Percentiles rank a stretch among this genome's conserved stretches.
Conservation (phyloP, 2,888 invertebrate genomes). For the Drosophila helvetica region DNA sequence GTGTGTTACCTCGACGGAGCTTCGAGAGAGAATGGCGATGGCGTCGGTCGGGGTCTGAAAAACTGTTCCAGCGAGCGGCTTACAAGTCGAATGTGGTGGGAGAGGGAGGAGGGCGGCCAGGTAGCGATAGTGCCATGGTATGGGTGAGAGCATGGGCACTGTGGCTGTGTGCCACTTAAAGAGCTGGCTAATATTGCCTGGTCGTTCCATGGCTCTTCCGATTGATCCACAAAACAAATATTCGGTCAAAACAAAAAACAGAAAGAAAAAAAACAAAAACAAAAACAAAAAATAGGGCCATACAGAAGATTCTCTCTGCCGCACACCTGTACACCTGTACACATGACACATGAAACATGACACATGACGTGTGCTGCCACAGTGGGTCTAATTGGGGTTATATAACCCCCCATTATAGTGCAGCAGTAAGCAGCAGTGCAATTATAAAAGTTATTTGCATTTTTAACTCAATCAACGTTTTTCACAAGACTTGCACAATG, state of each 20-base stretch:
- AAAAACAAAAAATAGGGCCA: conserved; percentile 18
- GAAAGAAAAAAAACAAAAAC: conserved; percentile 22
- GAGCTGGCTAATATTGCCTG: conserved; percentile 49
- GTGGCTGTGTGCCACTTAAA: conserved; percentile 29
- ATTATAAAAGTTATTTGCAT: conserved; percentile 36
- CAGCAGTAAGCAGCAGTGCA: conserved; percentile 19
- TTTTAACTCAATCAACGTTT: conserved; percentile 26
- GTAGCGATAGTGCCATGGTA: not conserved
- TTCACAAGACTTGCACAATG: conserved; percentile 15
- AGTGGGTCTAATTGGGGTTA: conserved; percentile 54
- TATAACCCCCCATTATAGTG: conserved; percentile 37
- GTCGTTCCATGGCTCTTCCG: conserved; percentile 59
- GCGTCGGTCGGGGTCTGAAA: conserved; percentile 23
- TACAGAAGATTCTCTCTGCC: not conserved
- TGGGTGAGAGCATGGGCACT: not conserved
- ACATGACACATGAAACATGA: not conserved
- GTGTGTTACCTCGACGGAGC: conserved; percentile 70
- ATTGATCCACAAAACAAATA: conserved; percentile 64
- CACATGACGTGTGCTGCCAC: conserved; percentile 46
- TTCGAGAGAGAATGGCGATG: conserved; percentile 66
- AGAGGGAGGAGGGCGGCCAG: conserved; percentile 4
- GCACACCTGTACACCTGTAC: conserved; percentile 9
- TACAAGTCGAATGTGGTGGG: conserved; percentile 15
- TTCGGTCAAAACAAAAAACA: conserved; percentile 11
- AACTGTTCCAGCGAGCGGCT: conserved; percentile 43